Evolutionary conservation across 1,140 invertebrate species (phyloP), one percentile per base, ranked within the genome.

Genomic region (Carcinoscorpius rotundicauda): DNA sequence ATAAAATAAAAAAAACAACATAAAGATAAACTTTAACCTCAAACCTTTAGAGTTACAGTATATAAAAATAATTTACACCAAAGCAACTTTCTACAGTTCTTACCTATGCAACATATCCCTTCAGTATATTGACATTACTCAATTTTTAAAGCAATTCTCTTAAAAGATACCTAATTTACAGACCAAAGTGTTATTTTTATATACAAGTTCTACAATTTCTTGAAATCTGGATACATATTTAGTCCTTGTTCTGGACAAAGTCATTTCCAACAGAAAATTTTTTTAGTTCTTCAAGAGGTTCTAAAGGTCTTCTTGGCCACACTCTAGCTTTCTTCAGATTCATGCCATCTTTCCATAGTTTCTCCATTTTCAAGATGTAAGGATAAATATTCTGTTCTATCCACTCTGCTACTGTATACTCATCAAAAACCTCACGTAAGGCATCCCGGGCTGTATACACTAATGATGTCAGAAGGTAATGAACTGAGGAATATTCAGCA

Each of bases 381-480:
- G 84, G 83, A 66, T 75, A 77, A 9, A 85, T 73, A 58, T 82
- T 81, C 50, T 83, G 83, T 73, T 89, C 87, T 48, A 90, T 79
- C 83, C 87, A 89, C 71, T 90, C 87, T 0, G 81, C 75, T 58
- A 87, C 81, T 3, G 87, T 89, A 69, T 82, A 86, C 66, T 84
- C 81, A 71, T 89, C 87, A 71, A 84, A 89, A 66, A 87, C 81
- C 55, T 83, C 83, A 58, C 76, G 76, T 74, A 91, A 79, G 4
- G 85, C 78, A 58, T 84, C 81, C 48, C 82, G 78, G 5, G 86
- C 82, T 52, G 83, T 80, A 66, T 82, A 81, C 3, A 84, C 81
- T 60, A 89, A 77, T 5, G 69, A 63, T 48, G 69, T 71, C 4
- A 78, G 65, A 8, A 66, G 62, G 53, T 75, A 74, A 48, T 72